Conservation (phyloP, 2,113 vertebrate genomes). For the Apus apus region DNA sequence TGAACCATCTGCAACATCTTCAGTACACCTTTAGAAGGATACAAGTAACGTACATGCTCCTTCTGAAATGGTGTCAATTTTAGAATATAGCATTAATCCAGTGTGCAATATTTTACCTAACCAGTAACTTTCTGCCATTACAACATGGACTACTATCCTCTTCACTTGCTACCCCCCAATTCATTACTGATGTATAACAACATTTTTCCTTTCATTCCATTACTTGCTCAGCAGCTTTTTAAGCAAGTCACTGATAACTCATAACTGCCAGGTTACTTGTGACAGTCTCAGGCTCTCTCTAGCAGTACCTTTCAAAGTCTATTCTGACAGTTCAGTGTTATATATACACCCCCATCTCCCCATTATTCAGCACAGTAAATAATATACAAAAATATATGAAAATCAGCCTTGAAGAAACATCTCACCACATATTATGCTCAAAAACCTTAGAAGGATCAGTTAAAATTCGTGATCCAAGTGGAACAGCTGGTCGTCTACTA, state of each 20-base stretch:
- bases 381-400: background rate
- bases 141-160: background rate
- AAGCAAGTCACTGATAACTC: accelerated
- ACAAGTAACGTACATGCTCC: background rate
- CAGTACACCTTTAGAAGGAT: background rate
- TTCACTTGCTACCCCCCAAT: background rate
- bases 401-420: conserved; percentile 17
- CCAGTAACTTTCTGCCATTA: background rate
- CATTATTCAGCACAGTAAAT: background rate
- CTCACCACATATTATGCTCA: conserved; percentile 94
- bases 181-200: background rate
- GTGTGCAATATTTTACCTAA: background rate
- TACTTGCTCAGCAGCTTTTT: background rate
- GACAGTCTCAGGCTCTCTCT: background rate
- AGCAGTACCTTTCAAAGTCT: background rate
- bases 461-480: conserved; percentile 88
- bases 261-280: background rate
- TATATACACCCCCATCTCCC: accelerated
- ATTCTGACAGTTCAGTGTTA: background rate
- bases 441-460: conserved; percentile 84
- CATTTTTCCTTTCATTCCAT: background rate
- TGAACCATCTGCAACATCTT: background rate
- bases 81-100: background rate
- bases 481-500: conserved; percentile 76
- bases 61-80: background rate